A percentile compares a stretch with the other conserved stretches of the same genome.
Conservation (phyloP, 2,797 vertebrate genomes). For the Nannoperca australis region DNA sequence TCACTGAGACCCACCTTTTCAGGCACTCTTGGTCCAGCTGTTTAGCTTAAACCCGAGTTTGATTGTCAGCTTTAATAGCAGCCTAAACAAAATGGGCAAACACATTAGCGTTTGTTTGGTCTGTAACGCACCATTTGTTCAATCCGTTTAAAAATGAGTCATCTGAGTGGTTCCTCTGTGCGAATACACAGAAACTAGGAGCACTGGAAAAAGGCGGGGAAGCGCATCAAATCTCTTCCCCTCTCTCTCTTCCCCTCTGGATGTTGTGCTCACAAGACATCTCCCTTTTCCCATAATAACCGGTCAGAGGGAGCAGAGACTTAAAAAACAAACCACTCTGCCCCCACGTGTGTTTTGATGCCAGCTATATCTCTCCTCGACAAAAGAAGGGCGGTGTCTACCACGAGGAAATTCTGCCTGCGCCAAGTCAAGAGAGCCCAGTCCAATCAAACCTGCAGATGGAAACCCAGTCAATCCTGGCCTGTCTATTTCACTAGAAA, state of each 20-base stretch:
- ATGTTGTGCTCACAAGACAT: conserved; percentile 37
- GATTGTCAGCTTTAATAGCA: not conserved
- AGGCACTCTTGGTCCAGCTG: not conserved
- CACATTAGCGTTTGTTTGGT: not conserved
- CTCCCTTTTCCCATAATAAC: conserved; percentile 68
- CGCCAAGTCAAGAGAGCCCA: conserved; percentile 18
- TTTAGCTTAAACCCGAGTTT: not conserved
- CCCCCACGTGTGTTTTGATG: conserved; percentile 40
- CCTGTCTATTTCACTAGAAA: conserved; percentile 44
- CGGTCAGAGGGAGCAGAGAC: conserved; percentile 46
- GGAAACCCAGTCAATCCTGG: conserved; percentile 43
- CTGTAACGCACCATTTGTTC: not conserved
- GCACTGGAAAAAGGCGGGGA: not conserved
- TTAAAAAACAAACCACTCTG: conserved; percentile 64
- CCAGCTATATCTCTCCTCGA: conserved; percentile 48
- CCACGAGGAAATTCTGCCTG: conserved; percentile 15
- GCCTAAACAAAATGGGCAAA: not conserved
- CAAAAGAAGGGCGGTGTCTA: conserved; percentile 19
- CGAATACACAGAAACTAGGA: conserved; percentile 7
- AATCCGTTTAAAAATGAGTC: conserved; percentile 10
- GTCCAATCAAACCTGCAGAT: conserved; percentile 49
- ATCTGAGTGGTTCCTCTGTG: not conserved
- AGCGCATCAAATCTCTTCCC: conserved; percentile 8
- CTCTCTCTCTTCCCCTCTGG: conserved; percentile 14
- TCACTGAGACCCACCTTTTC: not conserved